Base-by-base conservation (phyloP, 2,888 invertebrate genomes). In the Byasa hedistus region DNA sequence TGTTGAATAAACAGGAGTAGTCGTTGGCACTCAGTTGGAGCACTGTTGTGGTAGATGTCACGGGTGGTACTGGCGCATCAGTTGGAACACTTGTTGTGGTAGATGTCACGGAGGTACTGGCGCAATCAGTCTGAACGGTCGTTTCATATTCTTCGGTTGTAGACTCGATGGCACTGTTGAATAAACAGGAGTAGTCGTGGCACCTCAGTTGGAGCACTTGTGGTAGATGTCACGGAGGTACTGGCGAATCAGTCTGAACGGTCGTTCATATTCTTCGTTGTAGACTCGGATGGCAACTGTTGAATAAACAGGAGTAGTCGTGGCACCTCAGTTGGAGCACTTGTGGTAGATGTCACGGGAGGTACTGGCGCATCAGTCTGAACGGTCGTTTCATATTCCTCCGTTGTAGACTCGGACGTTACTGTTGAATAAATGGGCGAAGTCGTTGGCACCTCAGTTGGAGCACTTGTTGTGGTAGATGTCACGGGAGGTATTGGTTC, bases 181-280 rank as follows among this genome's bases (percentile, higher is more conserved):
- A 32, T 32, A 32, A 32, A 23, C 22, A 8, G 54, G 23, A 10
- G 22, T 48, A 15, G 55, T 17, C 23, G 55, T 55, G 22, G 58
- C 39, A 74, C 75, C 61, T 73, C 74, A 66, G 56, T 69, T 39
- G 63, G 73, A 71, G 69, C 62, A 69, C 54, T 51, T 56, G 60
- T 77, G 75, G 51, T 75, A 71, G 0, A 69, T 73, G 68, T 76
- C 72, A 48, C n/a, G n/a, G 48, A n/a, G 48, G 48, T n/a, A 48
- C 1, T 32, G 32, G n/a, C 15, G 1, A 1, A 4, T 44, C 74
- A 73, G 0, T 75, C 10, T 10, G 0, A 32, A 32, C 32, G 73
- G 66, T 66, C 68, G 62, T 57, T 57, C 36, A 10, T 32, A 32
- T 32, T 32, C 32, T 22, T n/a, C 10, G 8, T 7, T 10, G 24